Evolutionary conservation across 1,140 invertebrate species (phyloP).

Genomic region (Pachypeltis micranthus): DNA sequence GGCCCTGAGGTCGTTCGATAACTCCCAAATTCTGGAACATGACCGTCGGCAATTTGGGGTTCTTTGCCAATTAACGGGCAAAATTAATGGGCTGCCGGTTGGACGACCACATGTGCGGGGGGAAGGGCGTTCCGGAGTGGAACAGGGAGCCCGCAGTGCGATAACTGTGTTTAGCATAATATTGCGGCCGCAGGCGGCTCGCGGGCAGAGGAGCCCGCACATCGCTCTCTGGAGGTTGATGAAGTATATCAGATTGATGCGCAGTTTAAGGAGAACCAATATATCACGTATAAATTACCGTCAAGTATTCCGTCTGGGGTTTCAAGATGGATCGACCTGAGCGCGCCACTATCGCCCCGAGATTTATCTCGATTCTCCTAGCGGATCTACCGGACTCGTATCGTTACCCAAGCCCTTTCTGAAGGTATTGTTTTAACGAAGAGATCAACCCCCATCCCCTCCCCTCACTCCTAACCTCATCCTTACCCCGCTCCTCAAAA

Average conservation of each 20-base stretch:
- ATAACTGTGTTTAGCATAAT: conserved; percentile 5
- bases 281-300: conserved; percentile 6
- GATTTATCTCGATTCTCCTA: neutral
- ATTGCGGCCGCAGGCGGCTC: neutral
- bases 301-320: conserved; percentile 2
- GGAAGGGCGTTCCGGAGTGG: too few relatives aligned
- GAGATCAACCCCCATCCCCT: too few relatives aligned
- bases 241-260: conserved; percentile 9
- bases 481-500: too few relatives aligned
- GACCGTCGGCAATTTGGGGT: too few relatives aligned
- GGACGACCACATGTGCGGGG: too few relatives aligned
- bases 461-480: too few relatives aligned
- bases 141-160: too few relatives aligned
- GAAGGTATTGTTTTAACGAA: too few relatives aligned
- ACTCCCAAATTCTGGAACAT: too few relatives aligned
- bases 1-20: too few relatives aligned
- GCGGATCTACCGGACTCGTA: neutral
- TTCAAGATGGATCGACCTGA: conserved; percentile 4
- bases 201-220: neutral
- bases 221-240: neutral
- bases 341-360: neutral
- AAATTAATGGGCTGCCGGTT: too few relatives aligned
- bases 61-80: too few relatives aligned
- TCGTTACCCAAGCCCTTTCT: neutral
- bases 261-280: conserved; percentile 4